Percentiles rank a stretch among this genome's conserved stretches.
Evolutionary conservation across 1,140 invertebrate genomes (phyloP).

Genomic region (Sminthurides bifidus): DNA sequence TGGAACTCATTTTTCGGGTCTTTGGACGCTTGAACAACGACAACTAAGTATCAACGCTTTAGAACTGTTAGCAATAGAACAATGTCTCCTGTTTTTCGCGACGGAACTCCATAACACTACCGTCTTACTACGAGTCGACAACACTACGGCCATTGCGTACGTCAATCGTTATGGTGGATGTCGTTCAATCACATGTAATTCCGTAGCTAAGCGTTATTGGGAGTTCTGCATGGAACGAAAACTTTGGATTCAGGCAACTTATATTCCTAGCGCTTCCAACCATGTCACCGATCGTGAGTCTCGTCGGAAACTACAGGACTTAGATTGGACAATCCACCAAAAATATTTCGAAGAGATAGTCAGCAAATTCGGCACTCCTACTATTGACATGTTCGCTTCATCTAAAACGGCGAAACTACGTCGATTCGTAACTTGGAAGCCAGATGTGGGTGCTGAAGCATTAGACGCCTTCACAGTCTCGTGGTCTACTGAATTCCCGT

Average conservation of each 20-base stretch:
- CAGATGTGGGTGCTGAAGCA: background rate
- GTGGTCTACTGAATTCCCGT: background rate
- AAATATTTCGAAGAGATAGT: background rate
- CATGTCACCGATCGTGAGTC: background rate
- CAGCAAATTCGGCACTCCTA: too few species aligned
- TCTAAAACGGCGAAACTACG: background rate
- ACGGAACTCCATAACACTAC: background rate
- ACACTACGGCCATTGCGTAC: conserved; percentile 8
- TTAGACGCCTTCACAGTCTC: background rate
- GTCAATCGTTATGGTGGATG: conserved; percentile 17
- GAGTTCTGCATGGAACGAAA: conserved; percentile 13
- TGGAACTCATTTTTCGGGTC: background rate
- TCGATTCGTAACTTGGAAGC: background rate
- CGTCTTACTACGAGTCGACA: conserved; percentile 12
- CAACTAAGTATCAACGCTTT: conserved; percentile 13
- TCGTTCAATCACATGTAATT: background rate
- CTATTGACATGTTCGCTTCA: background rate
- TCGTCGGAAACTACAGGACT: background rate
- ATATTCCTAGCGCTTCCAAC: background rate
- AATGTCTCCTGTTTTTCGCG: conserved; percentile 1
- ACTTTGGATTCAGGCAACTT: background rate
- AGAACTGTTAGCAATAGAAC: conserved; percentile 13
- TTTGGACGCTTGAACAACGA: conserved; percentile 1
- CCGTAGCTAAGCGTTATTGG: conserved; percentile 7
- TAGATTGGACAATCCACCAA: background rate